phyloP scores from a whole-genome alignment of 2,113 vertebrate genomes.

The Ceyx cyanopectus region DNA sequence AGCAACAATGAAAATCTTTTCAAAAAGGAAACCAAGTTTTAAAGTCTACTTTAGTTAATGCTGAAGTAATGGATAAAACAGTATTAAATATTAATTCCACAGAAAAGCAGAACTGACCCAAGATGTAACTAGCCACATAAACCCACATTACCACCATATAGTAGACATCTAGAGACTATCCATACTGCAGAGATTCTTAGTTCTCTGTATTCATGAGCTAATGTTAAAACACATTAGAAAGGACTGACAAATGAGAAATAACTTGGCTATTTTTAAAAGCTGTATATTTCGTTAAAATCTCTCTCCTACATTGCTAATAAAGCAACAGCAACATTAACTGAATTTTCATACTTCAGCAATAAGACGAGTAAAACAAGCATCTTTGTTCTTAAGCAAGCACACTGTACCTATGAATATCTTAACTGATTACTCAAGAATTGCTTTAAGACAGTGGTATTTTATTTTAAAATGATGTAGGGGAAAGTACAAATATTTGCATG shows the following conservation, averaged over 20 bases:
- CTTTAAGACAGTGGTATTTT: not conserved
- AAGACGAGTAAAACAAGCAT: not conserved
- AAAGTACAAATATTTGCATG: not conserved
- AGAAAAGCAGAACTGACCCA: conserved; percentile 64
- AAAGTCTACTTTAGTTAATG: conserved; percentile 66
- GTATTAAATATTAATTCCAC: conserved; percentile 74
- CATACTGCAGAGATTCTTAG: conserved; percentile 11
- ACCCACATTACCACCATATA: conserved; percentile 37
- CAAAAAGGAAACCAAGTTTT: conserved; percentile 28
- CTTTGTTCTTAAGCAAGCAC: not conserved
- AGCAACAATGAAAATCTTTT: conserved; percentile 46
- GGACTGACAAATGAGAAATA: conserved; percentile 6
- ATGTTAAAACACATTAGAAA: conserved; percentile 18
- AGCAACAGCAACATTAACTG: not conserved
- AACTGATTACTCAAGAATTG: not conserved
- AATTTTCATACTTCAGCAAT: not conserved
- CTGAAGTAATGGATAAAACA: conserved; percentile 48
- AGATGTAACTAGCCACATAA: conserved; percentile 52
- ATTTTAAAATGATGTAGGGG: not conserved
- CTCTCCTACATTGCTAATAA: not conserved
- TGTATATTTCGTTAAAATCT: not conserved
- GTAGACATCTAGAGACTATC: conserved; percentile 28
- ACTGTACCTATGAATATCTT: not conserved
- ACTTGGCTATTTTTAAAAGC: not conserved
- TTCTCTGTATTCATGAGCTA: not conserved